These are phyloP conservation scores for Empidonax traillii DNA, from an alignment of 2,113 vertebrate species.

Conservation along the genomic window DNA sequence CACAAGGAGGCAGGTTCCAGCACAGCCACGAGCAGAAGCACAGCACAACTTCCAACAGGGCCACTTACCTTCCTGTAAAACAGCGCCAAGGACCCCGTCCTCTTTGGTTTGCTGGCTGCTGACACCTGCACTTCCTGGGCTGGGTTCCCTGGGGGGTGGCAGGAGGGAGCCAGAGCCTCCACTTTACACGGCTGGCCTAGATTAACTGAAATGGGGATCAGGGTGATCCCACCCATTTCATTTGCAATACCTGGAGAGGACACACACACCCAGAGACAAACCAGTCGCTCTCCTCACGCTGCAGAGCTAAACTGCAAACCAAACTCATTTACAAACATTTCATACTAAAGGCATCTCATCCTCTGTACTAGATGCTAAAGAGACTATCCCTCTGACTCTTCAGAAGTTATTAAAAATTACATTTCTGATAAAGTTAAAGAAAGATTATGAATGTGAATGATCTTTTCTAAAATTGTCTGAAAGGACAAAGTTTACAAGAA, in stretches of 20 bases:
- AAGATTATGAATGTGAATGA: background rate
- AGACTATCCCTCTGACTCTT: background rate
- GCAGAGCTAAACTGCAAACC: background rate
- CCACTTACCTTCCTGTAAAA: slow-evolving; percentile 93
- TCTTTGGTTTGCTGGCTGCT: slow-evolving; percentile 76
- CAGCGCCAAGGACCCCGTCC: slow-evolving; percentile 90
- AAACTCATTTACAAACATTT: background rate
- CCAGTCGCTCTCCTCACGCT: background rate
- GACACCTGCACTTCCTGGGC: slow-evolving; percentile 49
- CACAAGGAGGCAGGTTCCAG: background rate
- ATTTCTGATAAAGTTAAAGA: background rate
- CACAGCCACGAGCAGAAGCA: accelerated
- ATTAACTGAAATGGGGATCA: slow-evolving; percentile 82
- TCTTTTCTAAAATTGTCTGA: background rate
- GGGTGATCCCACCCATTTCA: slow-evolving; percentile 79
- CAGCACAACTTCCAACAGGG: accelerated
- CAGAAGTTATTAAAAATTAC: background rate
- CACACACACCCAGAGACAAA: background rate
- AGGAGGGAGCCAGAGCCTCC: slow-evolving; percentile 61
- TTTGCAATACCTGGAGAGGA: slow-evolving; percentile 75
- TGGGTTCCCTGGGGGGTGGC: slow-evolving; percentile 16
- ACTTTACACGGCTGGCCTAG: slow-evolving; percentile 69
- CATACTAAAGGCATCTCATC: background rate
- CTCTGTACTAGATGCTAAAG: background rate
- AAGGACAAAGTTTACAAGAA: background rate